Evolutionary conservation across 2,797 vertebrate species (phyloP).

Genomic region (Clarias platycephalus): DNA sequence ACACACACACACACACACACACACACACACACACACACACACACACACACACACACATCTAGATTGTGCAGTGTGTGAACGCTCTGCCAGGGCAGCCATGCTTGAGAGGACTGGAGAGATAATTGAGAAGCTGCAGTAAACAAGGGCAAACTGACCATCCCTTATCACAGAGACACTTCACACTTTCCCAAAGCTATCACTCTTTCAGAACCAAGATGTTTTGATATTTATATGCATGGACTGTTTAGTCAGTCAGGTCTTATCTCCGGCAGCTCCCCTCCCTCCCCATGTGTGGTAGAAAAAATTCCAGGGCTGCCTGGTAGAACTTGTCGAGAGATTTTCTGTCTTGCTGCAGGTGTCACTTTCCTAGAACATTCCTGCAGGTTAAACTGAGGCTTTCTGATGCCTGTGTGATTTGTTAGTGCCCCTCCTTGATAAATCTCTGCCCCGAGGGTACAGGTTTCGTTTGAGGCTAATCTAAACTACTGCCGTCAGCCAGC

Average conservation of each 20-base stretch:
- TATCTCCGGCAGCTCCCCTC: constrained; percentile 22
- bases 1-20: background rate
- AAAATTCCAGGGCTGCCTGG: constrained; percentile 69
- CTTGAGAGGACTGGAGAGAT: background rate
- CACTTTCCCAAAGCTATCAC: constrained; percentile 29
- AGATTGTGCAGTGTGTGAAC: background rate
- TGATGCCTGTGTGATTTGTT: constrained; percentile 71
- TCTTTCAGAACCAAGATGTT: background rate
- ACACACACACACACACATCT: constrained; percentile 8
- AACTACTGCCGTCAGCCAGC: constrained; percentile 33
- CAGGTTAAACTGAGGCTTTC: constrained; percentile 58
- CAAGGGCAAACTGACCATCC: constrained; percentile 13
- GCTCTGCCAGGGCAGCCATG: background rate
- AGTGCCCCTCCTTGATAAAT: constrained; percentile 42
- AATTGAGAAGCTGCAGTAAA: constrained; percentile 11
- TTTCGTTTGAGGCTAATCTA: constrained; percentile 38
- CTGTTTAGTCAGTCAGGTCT: constrained; percentile 18
- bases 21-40: background rate
- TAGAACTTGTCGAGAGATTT: constrained; percentile 66
- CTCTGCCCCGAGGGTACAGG: constrained; percentile 39
- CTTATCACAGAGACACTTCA: constrained; percentile 16
- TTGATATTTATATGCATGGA: constrained; percentile 5
- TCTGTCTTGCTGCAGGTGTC: constrained; percentile 71
- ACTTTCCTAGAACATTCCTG: constrained; percentile 69
- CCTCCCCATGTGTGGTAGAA: constrained; percentile 11